These are phyloP conservation scores for Paramormyrops kingsleyae DNA, from an alignment of 2,113 vertebrate species.

Conservation along the genomic window DNA sequence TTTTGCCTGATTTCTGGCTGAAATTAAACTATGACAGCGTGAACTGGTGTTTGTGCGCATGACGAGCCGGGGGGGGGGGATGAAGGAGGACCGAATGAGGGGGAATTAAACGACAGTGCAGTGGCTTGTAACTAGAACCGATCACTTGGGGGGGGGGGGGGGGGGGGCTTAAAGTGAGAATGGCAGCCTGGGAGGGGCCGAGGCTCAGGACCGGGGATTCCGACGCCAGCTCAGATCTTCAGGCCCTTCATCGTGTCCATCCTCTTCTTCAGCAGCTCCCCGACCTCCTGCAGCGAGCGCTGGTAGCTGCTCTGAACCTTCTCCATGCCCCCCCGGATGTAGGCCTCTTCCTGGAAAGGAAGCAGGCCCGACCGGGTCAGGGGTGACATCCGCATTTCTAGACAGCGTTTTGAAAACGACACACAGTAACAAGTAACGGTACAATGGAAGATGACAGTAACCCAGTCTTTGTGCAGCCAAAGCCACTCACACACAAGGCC, in stretches of 20 bases:
- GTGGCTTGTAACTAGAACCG: constrained; percentile 15
- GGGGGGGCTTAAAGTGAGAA: not conserved
- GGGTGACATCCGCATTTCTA: not conserved
- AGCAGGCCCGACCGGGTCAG: not conserved
- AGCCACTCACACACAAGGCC: not conserved
- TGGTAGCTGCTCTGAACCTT: constrained; percentile 95
- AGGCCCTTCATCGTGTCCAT: constrained; percentile 85
- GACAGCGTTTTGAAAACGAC: not conserved
- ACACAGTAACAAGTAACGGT: not conserved
- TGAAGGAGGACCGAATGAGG: not conserved
- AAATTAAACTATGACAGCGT: constrained; percentile 65
- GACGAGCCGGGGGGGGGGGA: not conserved
- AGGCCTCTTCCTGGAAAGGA: constrained; percentile 73
- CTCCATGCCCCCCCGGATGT: constrained; percentile 78
- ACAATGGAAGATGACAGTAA: not conserved
- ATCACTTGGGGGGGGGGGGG: not conserved
- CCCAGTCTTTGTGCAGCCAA: not conserved
- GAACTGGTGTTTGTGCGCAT: constrained; percentile 46
- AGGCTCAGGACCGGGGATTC: not conserved
- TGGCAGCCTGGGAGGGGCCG: not conserved
- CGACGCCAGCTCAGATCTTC: constrained; percentile 72
- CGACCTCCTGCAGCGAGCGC: constrained; percentile 87
- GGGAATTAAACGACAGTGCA: constrained; percentile 19
- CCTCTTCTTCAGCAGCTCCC: constrained; percentile 90
- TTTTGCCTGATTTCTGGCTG: constrained; percentile 22